Evolutionary conservation across 2,113 vertebrate genomes (phyloP), one percentile per base, ranked within the genome.

Genomic region (Mustela nigripes): DNA sequence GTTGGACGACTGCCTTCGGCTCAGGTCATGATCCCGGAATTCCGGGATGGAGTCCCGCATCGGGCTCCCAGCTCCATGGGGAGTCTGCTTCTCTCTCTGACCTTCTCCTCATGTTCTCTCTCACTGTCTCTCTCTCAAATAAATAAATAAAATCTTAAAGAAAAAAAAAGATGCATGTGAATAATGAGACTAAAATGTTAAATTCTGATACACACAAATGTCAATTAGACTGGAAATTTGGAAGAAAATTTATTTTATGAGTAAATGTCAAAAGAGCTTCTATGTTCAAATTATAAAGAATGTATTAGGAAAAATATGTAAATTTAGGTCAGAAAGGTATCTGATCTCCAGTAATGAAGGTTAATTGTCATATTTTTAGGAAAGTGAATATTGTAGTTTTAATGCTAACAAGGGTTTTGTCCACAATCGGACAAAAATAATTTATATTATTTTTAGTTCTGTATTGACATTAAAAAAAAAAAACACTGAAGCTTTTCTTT

Each of bases 381-480:
- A 5, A 97, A 93, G n/a, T 1, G 5, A 97, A 53, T 22, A 24
- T 48, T 81, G 8, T 78, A 94, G 6, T 63, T 28, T 76, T 92
- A 85, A 48, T 71, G 36, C 15, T 92, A 89, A 76, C 86, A 89
- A 80, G 7, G 16, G 79, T 82, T 94, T 95, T 97, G 42, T 53
- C 28, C 3, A 74, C 18, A 84, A 88, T 3, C 2, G 79, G 91
- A 90, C 62, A 92, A 96, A 93, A 92, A 95, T 84, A 94, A 86
- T 90, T 97, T 94, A 58, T 28, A 60, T 89, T 93, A 48, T 91
- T 94, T 92, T 16, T 48, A 82, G 26, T 83, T 98, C 36, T 95
- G 19, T 71, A 97, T 58, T 98, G 50, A n/a, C 92, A 97, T 91
- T 94, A 56, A 89, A 65, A 97, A 56, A 89, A 65, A 97, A 65